phyloP scores from a whole-genome alignment of 1,140 invertebrate genomes.

The Papilio xuthus region DNA sequence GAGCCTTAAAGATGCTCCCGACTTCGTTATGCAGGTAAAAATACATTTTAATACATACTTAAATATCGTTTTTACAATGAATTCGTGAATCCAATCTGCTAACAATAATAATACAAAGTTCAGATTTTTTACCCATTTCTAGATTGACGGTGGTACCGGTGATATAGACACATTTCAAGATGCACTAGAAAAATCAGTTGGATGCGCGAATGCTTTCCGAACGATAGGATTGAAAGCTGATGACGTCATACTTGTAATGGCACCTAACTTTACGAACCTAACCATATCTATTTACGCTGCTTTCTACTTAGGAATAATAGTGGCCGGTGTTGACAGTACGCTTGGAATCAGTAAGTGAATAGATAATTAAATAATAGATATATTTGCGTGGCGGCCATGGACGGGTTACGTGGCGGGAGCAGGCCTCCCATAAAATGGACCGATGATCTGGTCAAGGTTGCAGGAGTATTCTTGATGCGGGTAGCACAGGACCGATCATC shows the following conservation, averaged over 20 bases:
- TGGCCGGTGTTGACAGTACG: constrained; percentile 44
- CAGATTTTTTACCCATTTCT: not conserved
- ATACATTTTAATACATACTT: not conserved
- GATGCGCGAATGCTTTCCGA: constrained; percentile 48
- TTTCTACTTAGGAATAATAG: constrained; percentile 47
- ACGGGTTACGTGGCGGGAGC: too few relatives aligned
- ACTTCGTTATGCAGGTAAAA: constrained; percentile 58
- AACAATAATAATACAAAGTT: not conserved
- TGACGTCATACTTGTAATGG: constrained; percentile 67
- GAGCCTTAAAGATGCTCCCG: constrained; percentile 58
- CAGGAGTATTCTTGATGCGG: too few relatives aligned
- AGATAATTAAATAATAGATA: too few relatives aligned
- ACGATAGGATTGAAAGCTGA: constrained; percentile 59
- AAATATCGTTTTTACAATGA: too few relatives aligned
- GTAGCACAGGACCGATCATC: too few relatives aligned
- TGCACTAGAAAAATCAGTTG: constrained; percentile 51
- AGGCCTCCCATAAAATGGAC: too few relatives aligned
- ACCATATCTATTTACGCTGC: constrained; percentile 61
- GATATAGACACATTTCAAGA: constrained; percentile 60
- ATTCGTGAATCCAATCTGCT: too few relatives aligned
- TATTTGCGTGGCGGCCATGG: too few relatives aligned
- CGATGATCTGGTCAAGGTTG: too few relatives aligned
- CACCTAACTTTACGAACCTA: constrained; percentile 50
- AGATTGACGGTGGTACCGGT: constrained; percentile 70
- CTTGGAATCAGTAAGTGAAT: constrained; percentile 42